A percentile compares a stretch with the other conserved stretches of the same genome.
Conservation (phyloP, 2,797 vertebrate species). For the Anas bahamensis region DNA sequence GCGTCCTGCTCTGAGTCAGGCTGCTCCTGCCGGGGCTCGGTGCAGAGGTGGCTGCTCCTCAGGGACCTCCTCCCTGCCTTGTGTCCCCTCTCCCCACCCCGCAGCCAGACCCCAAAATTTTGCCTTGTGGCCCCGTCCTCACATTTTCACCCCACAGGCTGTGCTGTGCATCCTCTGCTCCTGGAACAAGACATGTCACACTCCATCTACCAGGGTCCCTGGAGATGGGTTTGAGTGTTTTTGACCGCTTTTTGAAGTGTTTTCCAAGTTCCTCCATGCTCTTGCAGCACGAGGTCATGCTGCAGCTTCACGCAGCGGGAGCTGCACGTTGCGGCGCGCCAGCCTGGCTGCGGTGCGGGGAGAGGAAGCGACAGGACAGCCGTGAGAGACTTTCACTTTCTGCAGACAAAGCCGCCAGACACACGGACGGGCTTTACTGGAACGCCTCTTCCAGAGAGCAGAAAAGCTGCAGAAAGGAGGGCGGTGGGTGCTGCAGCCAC, state of each 20-base stretch:
- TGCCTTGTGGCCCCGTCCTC: neutral
- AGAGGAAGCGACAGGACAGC: neutral
- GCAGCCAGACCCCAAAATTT: neutral
- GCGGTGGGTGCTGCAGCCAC: neutral
- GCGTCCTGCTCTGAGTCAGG: neutral
- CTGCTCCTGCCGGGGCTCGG: neutral
- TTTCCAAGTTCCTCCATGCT: neutral
- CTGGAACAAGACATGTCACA: no score
- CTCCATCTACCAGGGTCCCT: neutral
- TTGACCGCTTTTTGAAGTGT: no score
- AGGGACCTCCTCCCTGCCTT: neutral
- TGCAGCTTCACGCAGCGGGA: neutral
- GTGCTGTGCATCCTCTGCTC: accelerated
- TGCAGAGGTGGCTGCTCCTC: neutral
- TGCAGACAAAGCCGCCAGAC: neutral
- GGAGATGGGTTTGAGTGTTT: neutral
- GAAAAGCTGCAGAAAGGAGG: accelerated
- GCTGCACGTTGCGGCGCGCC: accelerated
- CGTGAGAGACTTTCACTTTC: neutral
- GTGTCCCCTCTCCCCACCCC: neutral
- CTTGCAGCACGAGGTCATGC: neutral
- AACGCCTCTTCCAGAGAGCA: neutral
- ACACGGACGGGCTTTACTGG: accelerated
- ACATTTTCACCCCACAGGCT: neutral
- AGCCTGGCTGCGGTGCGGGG: no score